A percentile compares a stretch with the other conserved stretches of the same genome.
Conservation (phyloP, 2,888 invertebrate species). For the Drosophila subsilvestris region DNA sequence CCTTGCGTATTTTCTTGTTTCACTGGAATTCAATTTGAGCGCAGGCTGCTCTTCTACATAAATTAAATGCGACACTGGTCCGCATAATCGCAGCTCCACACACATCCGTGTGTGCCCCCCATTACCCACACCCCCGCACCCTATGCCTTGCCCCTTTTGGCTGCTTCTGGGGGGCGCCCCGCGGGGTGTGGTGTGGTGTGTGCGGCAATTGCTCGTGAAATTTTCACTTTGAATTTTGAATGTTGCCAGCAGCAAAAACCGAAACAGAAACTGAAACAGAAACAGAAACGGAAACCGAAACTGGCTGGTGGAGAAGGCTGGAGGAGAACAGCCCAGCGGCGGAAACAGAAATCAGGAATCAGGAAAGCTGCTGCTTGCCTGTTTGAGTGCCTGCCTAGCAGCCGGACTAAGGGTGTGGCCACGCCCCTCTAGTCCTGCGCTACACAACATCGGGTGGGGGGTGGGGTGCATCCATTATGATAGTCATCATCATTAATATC, state of each 20-base stretch:
- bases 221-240: constrained; percentile 52
- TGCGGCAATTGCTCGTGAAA: constrained; percentile 39
- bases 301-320: background rate
- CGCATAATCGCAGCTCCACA: constrained; percentile 42
- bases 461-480: constrained; percentile 21
- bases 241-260: constrained; percentile 31
- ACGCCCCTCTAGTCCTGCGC: background rate
- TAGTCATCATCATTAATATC: constrained; percentile 47
- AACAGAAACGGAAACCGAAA: constrained; percentile 7
- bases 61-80: constrained; percentile 51
- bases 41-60: constrained; percentile 40
- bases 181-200: constrained; percentile 2
- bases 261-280: no score
- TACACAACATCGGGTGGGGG: no score
- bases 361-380: background rate
- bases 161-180: background rate
- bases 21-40: constrained; percentile 52
- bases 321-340: background rate
- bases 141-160: background rate
- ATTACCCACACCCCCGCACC: background rate
- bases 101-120: background rate
- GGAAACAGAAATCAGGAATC: constrained; percentile 26
- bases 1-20: constrained; percentile 18
- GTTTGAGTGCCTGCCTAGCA: no score
- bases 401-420: constrained; percentile 23